These are phyloP conservation scores for Caenorhabditis brenneri DNA, from an alignment of 1,140 invertebrate genomes.

Conservation along the genomic window DNA sequence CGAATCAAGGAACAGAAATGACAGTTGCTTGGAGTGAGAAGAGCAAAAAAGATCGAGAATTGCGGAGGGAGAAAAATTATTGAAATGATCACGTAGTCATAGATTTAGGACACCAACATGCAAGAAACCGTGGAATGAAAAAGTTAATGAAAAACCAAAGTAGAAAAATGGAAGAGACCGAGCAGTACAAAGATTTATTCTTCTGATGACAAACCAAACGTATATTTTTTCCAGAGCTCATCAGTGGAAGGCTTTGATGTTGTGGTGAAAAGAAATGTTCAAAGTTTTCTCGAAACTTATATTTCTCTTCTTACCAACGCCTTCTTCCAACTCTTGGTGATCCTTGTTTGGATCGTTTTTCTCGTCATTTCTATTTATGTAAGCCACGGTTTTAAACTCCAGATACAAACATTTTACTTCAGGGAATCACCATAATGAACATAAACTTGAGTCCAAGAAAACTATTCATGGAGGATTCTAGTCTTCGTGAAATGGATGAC, in stretches of 20 bases:
- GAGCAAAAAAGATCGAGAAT: background rate
- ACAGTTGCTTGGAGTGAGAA: background rate
- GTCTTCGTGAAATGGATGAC: constrained; percentile 61
- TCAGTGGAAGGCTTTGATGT: background rate
- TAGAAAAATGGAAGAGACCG: too few relatives aligned
- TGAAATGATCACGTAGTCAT: background rate
- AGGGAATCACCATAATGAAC: constrained; percentile 67
- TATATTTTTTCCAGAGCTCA: constrained; percentile 8
- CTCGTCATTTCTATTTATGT: constrained; percentile 64
- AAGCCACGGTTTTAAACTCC: background rate
- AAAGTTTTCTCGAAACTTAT: constrained; percentile 59
- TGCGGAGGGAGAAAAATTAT: background rate
- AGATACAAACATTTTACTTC: constrained; percentile 2
- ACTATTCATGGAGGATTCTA: constrained; percentile 65
- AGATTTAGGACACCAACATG: too few relatives aligned
- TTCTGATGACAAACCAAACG: too few relatives aligned
- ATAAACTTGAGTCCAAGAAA: constrained; percentile 69
- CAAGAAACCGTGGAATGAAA: too few relatives aligned
- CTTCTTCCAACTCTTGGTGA: constrained; percentile 58
- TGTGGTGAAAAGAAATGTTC: constrained; percentile 60
- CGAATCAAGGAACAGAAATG: background rate
- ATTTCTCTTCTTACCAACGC: constrained; percentile 61
- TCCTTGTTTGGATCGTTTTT: constrained; percentile 61
- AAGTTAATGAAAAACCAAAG: too few relatives aligned
- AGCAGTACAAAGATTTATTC: too few relatives aligned